These are phyloP conservation scores for Gulo gulo DNA, from an alignment of 2,113 vertebrate species.

Conservation along the genomic window DNA sequence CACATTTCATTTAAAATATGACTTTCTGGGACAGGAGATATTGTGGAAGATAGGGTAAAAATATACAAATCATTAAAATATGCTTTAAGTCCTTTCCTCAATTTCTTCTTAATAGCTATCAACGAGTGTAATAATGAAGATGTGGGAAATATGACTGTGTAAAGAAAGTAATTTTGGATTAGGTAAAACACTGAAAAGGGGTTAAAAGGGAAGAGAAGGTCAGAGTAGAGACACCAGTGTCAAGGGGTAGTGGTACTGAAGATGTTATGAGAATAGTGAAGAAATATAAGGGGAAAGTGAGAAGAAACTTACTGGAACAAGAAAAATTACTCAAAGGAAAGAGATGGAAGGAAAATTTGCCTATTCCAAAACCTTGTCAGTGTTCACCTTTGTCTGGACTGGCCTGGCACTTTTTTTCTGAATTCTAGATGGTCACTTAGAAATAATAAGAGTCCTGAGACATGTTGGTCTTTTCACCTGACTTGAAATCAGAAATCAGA, in stretches of 20 bases:
- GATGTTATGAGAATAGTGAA: background rate
- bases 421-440: background rate
- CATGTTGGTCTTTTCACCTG: background rate
- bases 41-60: background rate
- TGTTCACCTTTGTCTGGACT: background rate
- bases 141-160: background rate
- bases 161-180: background rate
- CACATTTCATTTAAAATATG: background rate
- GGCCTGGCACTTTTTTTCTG: background rate
- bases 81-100: background rate
- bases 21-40: background rate
- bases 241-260: background rate
- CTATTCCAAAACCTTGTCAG: background rate
- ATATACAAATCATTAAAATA: background rate
- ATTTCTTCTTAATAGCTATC: background rate
- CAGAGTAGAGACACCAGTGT: background rate
- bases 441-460: background rate
- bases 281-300: background rate
- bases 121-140: background rate
- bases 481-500: background rate
- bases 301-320: background rate
- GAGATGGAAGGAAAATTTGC: background rate
- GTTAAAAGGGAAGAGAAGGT: background rate
- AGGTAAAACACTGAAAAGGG: background rate
- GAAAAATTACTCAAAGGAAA: background rate